Evolutionary conservation across 1,140 invertebrate genomes (phyloP), one percentile per base, ranked within the genome.

Genomic region (Adoxophyes honmai): DNA sequence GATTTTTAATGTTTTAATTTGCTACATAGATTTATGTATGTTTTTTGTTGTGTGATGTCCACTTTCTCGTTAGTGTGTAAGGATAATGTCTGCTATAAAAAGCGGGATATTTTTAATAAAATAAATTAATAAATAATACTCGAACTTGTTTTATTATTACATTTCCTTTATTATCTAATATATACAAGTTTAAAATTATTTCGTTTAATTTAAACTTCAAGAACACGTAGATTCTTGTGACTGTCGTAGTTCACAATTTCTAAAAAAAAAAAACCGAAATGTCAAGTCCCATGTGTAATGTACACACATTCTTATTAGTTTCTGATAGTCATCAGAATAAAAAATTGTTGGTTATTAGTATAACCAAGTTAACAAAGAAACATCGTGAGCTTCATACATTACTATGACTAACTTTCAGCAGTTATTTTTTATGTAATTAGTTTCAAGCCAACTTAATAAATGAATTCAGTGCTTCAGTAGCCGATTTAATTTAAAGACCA

Each of bases 111-210:
- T 21, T 44, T 28, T 21, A 48, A 48, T 48, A 48, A 48, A 44
- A 10, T 18, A n/a, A 15, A 44, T 4, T 3, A 42, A 9, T 44
- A 18, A 16, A 5, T n/a, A 16, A 21, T 18, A 21, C 21, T 3
- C 18, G 11, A 21, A 33, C n/a, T 48, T n/a, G 16, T 44, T 44
- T 48, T 48, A 48, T 48, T 48, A 48, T 11, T 48, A 6, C 2
- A 28, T 28, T 28, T n/a, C 7, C 21, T 0, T 21, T 28, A 7
- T 48, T 28, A 33, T 18, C 14, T 48, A 33, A 48, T 48, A 48
- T 48, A 48, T 48, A 48, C 18, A 38, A 48, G 42, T 48, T 48
- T 33, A 48, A 48, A 48, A 48, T 42, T 6, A 28, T 28, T 28
- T 28, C 21, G 14, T 4, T 39, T 16, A 48, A 7, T 48, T 48